Percentiles rank a stretch among this genome's conserved stretches.
phyloP scores from a whole-genome alignment of 2,888 invertebrate species.

The Drosophila nigricruria region DNA sequence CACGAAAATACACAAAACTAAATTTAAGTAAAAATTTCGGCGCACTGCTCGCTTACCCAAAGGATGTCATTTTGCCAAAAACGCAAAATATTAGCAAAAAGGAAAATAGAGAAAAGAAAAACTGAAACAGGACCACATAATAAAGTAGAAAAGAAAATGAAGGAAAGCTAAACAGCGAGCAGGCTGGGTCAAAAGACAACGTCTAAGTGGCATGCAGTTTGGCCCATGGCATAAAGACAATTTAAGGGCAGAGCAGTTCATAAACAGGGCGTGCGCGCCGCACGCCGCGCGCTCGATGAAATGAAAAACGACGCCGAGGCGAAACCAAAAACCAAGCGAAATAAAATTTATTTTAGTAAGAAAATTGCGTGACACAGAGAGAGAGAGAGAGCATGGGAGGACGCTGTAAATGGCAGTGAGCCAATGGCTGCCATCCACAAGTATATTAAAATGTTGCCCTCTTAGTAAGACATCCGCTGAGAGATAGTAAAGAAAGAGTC shows the following conservation, averaged over 20 bases:
- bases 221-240: slow-evolving; percentile 71
- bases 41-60: slow-evolving; percentile 39
- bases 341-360: slow-evolving; percentile 75
- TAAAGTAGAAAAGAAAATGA: slow-evolving; percentile 14
- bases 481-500: slow-evolving; percentile 27
- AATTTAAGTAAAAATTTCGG: slow-evolving; percentile 53
- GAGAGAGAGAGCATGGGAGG: slow-evolving; percentile 46
- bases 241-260: slow-evolving; percentile 70
- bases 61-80: slow-evolving; percentile 71
- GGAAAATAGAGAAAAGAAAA: slow-evolving; percentile 3
- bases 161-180: slow-evolving; percentile 20
- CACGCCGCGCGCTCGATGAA: slow-evolving; percentile 48
- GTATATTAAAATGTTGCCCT: slow-evolving; percentile 69
- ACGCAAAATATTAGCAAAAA: slow-evolving; percentile 60
- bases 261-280: slow-evolving; percentile 50
- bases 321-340: slow-evolving; percentile 50
- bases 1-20: slow-evolving; percentile 47
- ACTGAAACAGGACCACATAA: slow-evolving; percentile 4
- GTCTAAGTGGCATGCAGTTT: slow-evolving; percentile 63
- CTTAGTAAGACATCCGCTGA: slow-evolving; percentile 51
- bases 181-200: slow-evolving; percentile 56
- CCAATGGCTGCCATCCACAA: slow-evolving; percentile 63
- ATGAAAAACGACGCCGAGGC: slow-evolving; percentile 58
- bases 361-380: slow-evolving; percentile 79
- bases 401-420: slow-evolving; percentile 58